Evolutionary conservation across 2,113 vertebrate genomes (phyloP).

Genomic region (Lichenostomus cassidix): DNA sequence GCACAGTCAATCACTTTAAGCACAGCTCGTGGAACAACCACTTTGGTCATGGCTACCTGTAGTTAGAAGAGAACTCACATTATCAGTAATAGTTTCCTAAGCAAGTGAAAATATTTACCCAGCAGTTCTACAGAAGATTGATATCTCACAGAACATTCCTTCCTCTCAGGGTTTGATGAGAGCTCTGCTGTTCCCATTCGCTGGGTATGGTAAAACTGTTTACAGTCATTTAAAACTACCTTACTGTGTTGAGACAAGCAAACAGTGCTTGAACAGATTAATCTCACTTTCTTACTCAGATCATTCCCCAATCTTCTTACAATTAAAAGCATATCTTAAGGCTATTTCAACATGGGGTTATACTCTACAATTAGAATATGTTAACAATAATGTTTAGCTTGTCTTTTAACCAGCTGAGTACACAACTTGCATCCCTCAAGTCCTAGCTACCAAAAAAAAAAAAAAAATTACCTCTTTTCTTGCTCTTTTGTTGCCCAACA

Average conservation of each 20-base stretch:
- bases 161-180: neutral
- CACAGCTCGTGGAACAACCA: slow-evolving; percentile 83
- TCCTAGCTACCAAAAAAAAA: neutral
- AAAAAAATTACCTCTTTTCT: slow-evolving; percentile 82
- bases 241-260: neutral
- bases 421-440: too few species aligned
- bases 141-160: neutral
- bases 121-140: neutral
- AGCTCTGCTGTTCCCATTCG: neutral
- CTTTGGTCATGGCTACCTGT: slow-evolving; percentile 93
- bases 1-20: slow-evolving; percentile 87
- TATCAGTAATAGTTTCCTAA: neutral
- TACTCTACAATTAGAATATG: rapidly evolving
- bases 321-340: neutral
- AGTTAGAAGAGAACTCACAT: neutral
- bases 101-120: neutral
- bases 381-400: neutral
- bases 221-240: neutral
- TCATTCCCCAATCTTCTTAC: neutral
- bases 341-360: neutral
- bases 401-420: neutral
- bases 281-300: neutral
- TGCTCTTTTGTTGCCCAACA: slow-evolving; percentile 75
- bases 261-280: neutral
- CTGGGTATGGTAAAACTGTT: neutral